These are phyloP conservation scores for Coccyzus lansbergi DNA, from an alignment of 2,797 vertebrate genomes.

Conservation along the genomic window DNA sequence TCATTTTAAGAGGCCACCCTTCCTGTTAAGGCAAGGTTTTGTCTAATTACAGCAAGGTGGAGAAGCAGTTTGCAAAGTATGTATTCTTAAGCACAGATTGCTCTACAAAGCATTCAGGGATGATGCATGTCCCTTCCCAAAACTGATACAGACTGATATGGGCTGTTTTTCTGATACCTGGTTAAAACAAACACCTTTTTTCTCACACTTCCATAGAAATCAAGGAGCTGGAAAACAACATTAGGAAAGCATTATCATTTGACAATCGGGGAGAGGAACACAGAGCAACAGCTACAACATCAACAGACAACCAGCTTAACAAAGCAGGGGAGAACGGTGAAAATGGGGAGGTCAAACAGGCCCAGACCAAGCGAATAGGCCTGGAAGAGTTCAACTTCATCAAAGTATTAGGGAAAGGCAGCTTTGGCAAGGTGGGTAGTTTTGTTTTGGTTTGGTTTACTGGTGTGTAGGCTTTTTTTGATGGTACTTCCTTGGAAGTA, in stretches of 20 bases:
- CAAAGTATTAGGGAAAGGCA: conserved; percentile 97
- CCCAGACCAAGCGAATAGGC: conserved; percentile 86
- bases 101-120: neutral
- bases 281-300: conserved; percentile 76
- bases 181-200: neutral
- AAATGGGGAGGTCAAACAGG: conserved; percentile 87
- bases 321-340: conserved; percentile 81
- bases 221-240: conserved; percentile 94
- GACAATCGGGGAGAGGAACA: conserved; percentile 91
- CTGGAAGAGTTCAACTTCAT: conserved; percentile 94
- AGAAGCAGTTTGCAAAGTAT: conserved; percentile 18
- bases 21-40: conserved; percentile 24
- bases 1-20: conserved; percentile 33
- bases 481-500: neutral
- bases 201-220: conserved; percentile 79
- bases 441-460: neutral
- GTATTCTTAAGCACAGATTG: neutral
- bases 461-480: neutral
- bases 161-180: neutral
- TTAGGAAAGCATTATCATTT: conserved; percentile 92
- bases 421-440: conserved; percentile 91
- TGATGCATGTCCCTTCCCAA: neutral
- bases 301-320: conserved; percentile 79
- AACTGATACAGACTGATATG: neutral
- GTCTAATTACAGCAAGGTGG: conserved; percentile 3